These are phyloP conservation scores for Macrophya alboannulata DNA, from an alignment of 2,888 invertebrate species.

Conservation along the genomic window DNA sequence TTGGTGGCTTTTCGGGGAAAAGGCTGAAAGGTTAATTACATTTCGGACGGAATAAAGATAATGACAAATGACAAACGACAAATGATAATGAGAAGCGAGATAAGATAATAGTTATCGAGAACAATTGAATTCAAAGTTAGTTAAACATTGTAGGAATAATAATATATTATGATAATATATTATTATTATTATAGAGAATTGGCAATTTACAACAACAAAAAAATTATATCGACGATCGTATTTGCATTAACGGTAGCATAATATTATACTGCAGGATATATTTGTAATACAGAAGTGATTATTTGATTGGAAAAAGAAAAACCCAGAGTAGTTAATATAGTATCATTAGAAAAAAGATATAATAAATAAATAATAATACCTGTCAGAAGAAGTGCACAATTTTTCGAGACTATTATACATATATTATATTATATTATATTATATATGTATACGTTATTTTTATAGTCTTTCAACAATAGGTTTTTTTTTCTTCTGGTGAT, in stretches of 20 bases:
- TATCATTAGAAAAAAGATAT: background rate
- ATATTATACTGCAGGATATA: background rate
- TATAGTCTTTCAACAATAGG: too few species aligned
- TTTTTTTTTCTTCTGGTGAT: too few species aligned
- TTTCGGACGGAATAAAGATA: slow-evolving; percentile 1
- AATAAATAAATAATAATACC: background rate
- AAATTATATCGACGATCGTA: background rate
- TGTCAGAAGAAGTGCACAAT: slow-evolving; percentile 7
- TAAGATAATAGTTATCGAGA: slow-evolving; percentile 50
- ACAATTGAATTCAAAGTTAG: slow-evolving; percentile 24
- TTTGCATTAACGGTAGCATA: background rate
- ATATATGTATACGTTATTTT: too few species aligned
- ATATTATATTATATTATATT: too few species aligned
- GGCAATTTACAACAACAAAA: slow-evolving; percentile 2
- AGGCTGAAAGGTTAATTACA: slow-evolving; percentile 4
- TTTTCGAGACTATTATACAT: background rate
- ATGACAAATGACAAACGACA: slow-evolving; percentile 33
- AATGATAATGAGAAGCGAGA: slow-evolving; percentile 45
- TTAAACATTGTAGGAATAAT: slow-evolving; percentile 5
- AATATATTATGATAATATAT: slow-evolving; percentile 14
- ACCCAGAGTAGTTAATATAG: background rate
- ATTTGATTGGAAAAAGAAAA: background rate
- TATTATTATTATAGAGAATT: slow-evolving; percentile 10
- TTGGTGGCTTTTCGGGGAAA: slow-evolving; percentile 34
- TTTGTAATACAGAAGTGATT: background rate